Conservation (phyloP, 35 echinoderm and acorn worm species). For the Diadema setosum region DNA sequence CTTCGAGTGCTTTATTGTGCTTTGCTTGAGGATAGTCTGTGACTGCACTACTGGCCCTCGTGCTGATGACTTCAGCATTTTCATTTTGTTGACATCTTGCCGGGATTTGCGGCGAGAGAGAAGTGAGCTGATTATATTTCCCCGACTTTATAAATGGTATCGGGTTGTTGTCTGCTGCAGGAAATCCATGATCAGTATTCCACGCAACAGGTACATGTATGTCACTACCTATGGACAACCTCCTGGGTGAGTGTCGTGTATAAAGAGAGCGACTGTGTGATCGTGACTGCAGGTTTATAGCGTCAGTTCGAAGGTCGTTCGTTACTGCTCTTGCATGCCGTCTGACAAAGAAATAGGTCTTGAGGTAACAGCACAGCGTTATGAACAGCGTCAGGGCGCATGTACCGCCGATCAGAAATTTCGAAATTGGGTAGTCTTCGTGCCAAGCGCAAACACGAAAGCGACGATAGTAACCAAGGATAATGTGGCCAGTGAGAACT, state of each 20-base stretch:
- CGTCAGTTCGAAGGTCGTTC: not conserved
- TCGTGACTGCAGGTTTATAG: not conserved
- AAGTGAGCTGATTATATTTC: not conserved
- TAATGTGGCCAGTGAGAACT: slow-evolving; percentile 13
- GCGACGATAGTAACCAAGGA: slow-evolving; percentile 42
- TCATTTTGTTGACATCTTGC: not conserved
- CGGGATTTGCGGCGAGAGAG: not conserved
- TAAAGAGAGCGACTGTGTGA: not conserved
- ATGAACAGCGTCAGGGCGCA: not conserved
- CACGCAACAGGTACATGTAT: too few relatives aligned
- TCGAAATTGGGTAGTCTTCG: not conserved
- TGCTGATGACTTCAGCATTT: not conserved
- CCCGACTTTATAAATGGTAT: too few relatives aligned
- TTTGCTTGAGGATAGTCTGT: not conserved
- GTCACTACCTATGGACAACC: too few relatives aligned
- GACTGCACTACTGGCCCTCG: not conserved
- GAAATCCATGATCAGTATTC: too few relatives aligned
- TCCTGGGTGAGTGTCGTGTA: not conserved
- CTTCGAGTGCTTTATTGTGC: not conserved
- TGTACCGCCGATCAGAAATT: not conserved
- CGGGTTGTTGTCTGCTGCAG: too few relatives aligned
- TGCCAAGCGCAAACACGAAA: slow-evolving; percentile 35
- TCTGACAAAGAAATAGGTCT: not conserved
- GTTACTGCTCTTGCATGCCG: not conserved
- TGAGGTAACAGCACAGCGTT: not conserved